Base-by-base conservation (phyloP, 2,888 invertebrate genomes). In the Eutolmus rufibarbis region DNA sequence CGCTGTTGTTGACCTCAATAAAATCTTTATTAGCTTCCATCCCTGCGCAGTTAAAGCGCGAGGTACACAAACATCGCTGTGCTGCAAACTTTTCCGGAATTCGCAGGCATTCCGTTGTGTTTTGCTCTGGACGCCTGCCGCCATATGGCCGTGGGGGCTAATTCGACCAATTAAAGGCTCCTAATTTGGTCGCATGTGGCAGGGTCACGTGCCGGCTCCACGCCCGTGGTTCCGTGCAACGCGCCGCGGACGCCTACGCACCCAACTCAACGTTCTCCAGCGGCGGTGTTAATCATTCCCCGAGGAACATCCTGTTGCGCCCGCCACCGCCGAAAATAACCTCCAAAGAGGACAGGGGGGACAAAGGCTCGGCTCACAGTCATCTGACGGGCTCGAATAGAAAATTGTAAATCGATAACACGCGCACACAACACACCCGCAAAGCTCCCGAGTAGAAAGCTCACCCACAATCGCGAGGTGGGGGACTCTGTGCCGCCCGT, bases 381-480 rank as follows among this genome's bases (percentile, higher is more conserved):
- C 82, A 84, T 84, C 82, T 84, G 85, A 85, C 74, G 43, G 51
- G 74, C 74, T n/a, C 23, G 43, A 74, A 74, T 85, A 43, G 74
- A 85, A 85, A 85, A 85, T 85, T 74, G 85, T 85, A 85, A 85
- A 85, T 85, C 85, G 85, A 85, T 85, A 85, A 37, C 74, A 28
- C 8, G 31, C 74, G 31, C 74, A 34, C 23, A 85, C 74, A 85
- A 34, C 23, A 85, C 74, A 85, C 85, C 40, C 40, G 8, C 56
- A 81, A 78, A 40, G 19, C 23, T 78, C 14, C 14, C 16, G 28
- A 31, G 19, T 19, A 4, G 37, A 66, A 82, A 57, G 82, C 66
- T 82, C 57, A 34, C 57, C 82, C 34, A 31, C 79, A 79, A 31
- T n/a, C 14, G 31, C 16, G n/a, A 40, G 46, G 46, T 16, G 16